Evolutionary conservation across 2,113 vertebrate genomes (phyloP).

Genomic region (Camelus dromedarius): DNA sequence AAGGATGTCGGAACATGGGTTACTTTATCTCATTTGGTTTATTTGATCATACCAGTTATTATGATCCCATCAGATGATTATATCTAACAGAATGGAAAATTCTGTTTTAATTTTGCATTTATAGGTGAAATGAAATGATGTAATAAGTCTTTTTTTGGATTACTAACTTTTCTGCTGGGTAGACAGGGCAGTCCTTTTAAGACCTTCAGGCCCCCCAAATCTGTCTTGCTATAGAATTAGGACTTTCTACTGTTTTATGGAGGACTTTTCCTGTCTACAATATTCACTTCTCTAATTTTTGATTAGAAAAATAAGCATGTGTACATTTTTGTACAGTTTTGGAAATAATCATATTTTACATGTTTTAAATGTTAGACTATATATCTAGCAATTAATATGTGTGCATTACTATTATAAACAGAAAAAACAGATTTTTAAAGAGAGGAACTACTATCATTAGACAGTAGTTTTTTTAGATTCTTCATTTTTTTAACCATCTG

Average conservation of each 20-base stretch:
- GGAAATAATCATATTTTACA: not conserved
- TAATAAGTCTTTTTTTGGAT: not conserved
- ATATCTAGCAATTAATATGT: not conserved
- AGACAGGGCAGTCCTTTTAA: not conserved
- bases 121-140: not conserved
- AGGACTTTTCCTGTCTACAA: not conserved
- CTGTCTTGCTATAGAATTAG: not conserved
- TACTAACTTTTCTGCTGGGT: not conserved
- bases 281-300: not conserved
- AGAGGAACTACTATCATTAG: not conserved
- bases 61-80: not conserved
- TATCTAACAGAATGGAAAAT: not conserved
- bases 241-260: not conserved
- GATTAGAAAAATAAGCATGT: not conserved
- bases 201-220: not conserved
- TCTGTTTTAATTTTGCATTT: conserved; percentile 36
- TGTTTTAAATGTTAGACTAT: conserved; percentile 1
- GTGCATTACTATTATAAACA: not conserved
- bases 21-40: not conserved
- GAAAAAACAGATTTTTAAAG: not conserved
- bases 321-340: not conserved
- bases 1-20: not conserved
- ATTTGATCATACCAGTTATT: not conserved
- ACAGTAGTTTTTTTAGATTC: not conserved
- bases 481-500: not conserved